Conservation (phyloP, 2,113 vertebrate genomes). For the Anolis sagrei region DNA sequence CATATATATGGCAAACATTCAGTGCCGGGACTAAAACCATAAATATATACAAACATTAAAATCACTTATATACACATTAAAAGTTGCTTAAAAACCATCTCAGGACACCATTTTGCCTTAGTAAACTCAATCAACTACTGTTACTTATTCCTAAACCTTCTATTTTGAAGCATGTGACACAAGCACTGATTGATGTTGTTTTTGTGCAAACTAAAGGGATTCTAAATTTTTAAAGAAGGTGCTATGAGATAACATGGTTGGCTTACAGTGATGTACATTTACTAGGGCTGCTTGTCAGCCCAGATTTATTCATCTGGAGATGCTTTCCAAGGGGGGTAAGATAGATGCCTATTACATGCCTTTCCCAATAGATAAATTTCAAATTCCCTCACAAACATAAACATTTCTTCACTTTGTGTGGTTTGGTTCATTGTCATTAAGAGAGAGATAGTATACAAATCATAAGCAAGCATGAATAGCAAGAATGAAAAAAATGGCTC, state of each 20-base stretch:
- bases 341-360: background rate
- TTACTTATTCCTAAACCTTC: conserved; percentile 14
- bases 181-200: conserved; percentile 35
- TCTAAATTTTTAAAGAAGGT: conserved; percentile 26
- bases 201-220: conserved; percentile 38
- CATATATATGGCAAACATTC: no score
- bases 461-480: background rate
- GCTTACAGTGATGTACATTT: background rate
- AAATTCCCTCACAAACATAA: background rate
- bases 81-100: no score
- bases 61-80: no score
- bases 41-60: no score
- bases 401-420: background rate
- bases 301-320: background rate
- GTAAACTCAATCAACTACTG: no score
- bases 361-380: background rate
- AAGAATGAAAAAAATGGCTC: background rate
- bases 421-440: background rate
- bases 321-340: background rate
- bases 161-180: conserved; percentile 6
- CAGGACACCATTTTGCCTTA: no score
- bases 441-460: background rate
- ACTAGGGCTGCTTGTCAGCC: background rate
- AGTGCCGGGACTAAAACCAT: no score
- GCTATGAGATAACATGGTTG: background rate